Evolutionary conservation across 2,888 invertebrate species (phyloP).

Genomic region (Latrodectus hesperus): DNA sequence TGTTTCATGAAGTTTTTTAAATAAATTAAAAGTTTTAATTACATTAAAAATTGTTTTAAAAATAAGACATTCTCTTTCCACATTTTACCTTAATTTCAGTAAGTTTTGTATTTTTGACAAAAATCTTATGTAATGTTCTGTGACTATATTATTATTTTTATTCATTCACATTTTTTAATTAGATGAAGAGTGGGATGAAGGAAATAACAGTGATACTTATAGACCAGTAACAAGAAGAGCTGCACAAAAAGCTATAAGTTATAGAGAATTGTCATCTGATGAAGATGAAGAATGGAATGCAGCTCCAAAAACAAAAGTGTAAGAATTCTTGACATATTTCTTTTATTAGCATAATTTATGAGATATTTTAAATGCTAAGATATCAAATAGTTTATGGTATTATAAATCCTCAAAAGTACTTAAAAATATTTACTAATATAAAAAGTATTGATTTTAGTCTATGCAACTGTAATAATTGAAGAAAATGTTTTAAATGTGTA

Average conservation of each 20-base stretch:
- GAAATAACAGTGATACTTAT: constrained; percentile 35
- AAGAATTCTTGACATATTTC: background rate
- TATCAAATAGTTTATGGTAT: too few species aligned
- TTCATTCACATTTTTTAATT: background rate
- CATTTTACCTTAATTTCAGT: background rate
- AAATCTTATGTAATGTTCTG: background rate
- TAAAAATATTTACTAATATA: too few species aligned
- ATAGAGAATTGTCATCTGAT: constrained; percentile 60
- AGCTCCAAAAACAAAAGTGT: constrained; percentile 17
- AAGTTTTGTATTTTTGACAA: background rate
- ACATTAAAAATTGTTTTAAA: background rate
- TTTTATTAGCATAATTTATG: background rate
- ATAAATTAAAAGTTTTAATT: background rate
- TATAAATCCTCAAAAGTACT: too few species aligned
- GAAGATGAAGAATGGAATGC: constrained; percentile 59
- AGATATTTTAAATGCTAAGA: background rate
- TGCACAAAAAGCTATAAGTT: constrained; percentile 64
- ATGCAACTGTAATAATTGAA: too few species aligned
- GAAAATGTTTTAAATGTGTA: too few species aligned
- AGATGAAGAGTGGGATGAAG: constrained; percentile 64
- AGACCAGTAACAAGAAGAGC: constrained; percentile 51
- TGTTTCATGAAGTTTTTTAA: background rate
- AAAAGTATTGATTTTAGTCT: too few species aligned
- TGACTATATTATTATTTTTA: background rate
- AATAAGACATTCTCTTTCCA: too few species aligned